phyloP scores from a whole-genome alignment of 1,140 invertebrate genomes.

The Dendroctonus valens region DNA sequence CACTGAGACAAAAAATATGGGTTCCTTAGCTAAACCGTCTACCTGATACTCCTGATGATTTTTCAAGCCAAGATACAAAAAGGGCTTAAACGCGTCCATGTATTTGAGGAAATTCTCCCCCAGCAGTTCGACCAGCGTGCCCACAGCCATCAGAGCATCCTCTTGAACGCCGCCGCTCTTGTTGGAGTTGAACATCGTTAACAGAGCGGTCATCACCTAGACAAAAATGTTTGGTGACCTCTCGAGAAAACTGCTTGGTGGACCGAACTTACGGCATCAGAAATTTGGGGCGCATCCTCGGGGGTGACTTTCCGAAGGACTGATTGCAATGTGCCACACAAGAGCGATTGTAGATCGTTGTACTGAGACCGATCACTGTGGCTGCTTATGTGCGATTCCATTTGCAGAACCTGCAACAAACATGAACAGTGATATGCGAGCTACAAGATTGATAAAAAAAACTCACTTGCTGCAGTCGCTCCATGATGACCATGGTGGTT shows the following conservation, averaged over 20 bases:
- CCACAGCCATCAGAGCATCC: constrained; percentile 96
- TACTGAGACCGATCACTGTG: constrained; percentile 89
- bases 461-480: constrained; percentile 74
- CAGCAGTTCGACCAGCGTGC: constrained; percentile 91
- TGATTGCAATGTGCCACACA: constrained; percentile 95
- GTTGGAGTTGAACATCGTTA: constrained; percentile 90
- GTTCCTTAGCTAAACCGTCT: background rate
- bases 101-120: constrained; percentile 92
- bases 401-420: constrained; percentile 71
- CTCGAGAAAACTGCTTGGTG: too few species aligned
- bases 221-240: background rate
- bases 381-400: constrained; percentile 87
- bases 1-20: too few species aligned
- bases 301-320: constrained; percentile 84
- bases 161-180: constrained; percentile 96
- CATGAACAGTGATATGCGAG: background rate
- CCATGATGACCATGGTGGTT: constrained; percentile 94
- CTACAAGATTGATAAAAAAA: background rate
- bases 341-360: constrained; percentile 93
- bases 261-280: constrained; percentile 68
- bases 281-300: constrained; percentile 93
- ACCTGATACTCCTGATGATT: constrained; percentile 91
- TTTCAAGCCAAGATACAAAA: constrained; percentile 84
- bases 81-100: constrained; percentile 95
- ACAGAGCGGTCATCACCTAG: constrained; percentile 83